These are phyloP conservation scores for Entosphenus tridentatus DNA, from an alignment of 2,113 vertebrate species.

Conservation along the genomic window DNA sequence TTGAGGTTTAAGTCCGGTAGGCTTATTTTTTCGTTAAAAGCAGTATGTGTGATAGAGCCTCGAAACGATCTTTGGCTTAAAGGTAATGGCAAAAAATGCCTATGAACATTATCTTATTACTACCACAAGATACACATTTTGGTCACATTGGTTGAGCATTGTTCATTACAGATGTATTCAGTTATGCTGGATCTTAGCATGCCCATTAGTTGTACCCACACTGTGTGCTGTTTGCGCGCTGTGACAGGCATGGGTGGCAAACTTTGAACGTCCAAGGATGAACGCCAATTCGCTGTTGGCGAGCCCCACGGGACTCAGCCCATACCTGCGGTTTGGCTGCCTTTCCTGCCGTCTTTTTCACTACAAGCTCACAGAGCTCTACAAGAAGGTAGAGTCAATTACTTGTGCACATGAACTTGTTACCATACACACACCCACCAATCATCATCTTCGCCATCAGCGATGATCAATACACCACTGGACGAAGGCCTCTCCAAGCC, in stretches of 20 bases:
- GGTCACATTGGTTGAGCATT: too few relatives aligned
- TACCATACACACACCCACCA: too few relatives aligned
- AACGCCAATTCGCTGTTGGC: constrained; percentile 73
- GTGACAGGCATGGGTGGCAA: constrained; percentile 69
- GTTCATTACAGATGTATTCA: too few relatives aligned
- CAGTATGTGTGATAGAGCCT: too few relatives aligned
- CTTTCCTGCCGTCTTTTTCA: constrained; percentile 80
- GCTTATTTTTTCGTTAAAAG: too few relatives aligned
- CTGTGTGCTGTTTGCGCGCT: neutral
- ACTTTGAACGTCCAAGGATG: constrained; percentile 78
- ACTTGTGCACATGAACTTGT: too few relatives aligned
- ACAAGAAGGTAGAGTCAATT: constrained; percentile 46
- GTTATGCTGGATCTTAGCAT: neutral
- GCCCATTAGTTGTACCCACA: neutral
- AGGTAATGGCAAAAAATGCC: too few relatives aligned
- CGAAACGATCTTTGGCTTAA: too few relatives aligned
- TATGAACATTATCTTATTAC: too few relatives aligned
- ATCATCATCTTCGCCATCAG: too few relatives aligned
- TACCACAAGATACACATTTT: too few relatives aligned
- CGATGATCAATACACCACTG: neutral
- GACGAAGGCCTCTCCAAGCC: neutral
- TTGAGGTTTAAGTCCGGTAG: too few relatives aligned
- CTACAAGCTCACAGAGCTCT: constrained; percentile 75
- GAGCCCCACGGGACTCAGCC: constrained; percentile 70
- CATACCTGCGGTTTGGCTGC: constrained; percentile 80